Percentiles rank a stretch among this genome's conserved stretches.
Evolutionary conservation across 2,113 vertebrate species (phyloP).

Genomic region (Coracopsis vasa): DNA sequence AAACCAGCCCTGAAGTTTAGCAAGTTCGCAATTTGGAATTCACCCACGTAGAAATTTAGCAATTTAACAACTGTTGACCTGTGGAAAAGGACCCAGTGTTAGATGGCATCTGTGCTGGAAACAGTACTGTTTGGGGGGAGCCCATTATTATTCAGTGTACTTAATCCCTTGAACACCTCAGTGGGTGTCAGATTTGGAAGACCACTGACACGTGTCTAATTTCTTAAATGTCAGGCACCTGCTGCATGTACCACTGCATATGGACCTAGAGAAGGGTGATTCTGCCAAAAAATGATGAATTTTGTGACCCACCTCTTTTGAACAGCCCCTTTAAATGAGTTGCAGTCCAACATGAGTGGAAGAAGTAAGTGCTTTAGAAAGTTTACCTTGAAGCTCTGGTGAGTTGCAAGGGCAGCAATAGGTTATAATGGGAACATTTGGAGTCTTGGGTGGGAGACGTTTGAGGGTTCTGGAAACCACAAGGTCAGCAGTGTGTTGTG

Average conservation of each 20-base stretch:
- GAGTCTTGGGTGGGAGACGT: background rate
- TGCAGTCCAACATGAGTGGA: background rate
- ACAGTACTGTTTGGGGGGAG: background rate
- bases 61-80: background rate
- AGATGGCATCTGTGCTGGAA: background rate
- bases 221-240: background rate
- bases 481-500: background rate
- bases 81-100: background rate
- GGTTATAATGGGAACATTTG: background rate
- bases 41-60: background rate
- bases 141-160: background rate
- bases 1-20: background rate
- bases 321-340: background rate
- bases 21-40: background rate
- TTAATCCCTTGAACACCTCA: background rate
- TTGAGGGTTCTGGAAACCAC: background rate
- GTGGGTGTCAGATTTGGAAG: background rate
- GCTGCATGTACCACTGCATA: background rate
- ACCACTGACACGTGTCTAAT: background rate
- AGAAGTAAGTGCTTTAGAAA: background rate
- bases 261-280: background rate
- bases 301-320: background rate
- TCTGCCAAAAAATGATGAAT: accelerated
- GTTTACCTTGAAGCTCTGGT: background rate
- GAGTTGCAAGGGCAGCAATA: background rate